These are phyloP conservation scores for Rhadina sibilatrix DNA, from an alignment of 2,113 vertebrate genomes.

Conservation along the genomic window DNA sequence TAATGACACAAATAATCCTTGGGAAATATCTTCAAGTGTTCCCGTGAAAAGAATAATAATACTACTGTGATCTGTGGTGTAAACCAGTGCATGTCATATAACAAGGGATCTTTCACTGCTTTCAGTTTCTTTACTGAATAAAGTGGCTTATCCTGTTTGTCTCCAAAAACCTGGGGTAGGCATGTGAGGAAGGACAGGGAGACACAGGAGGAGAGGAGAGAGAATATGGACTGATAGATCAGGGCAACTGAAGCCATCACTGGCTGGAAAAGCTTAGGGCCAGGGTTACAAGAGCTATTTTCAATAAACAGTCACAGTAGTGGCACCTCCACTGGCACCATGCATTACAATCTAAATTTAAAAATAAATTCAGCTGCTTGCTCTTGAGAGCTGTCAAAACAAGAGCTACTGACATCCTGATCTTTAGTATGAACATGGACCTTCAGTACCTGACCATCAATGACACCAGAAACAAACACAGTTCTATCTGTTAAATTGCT, in stretches of 20 bases:
- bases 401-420: neutral
- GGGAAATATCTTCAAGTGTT: neutral
- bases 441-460: neutral
- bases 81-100: neutral
- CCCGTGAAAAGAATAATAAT: neutral
- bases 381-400: neutral
- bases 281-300: neutral
- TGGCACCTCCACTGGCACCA: neutral
- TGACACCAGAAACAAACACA: neutral
- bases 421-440: neutral
- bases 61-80: neutral
- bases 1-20: neutral
- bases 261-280: neutral
- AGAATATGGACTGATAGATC: neutral
- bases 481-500: neutral
- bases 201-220: neutral
- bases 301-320: neutral
- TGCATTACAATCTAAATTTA: neutral
- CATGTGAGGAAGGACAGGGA: neutral
- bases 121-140: neutral
- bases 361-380: slow-evolving; percentile 7
- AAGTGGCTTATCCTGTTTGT: neutral
- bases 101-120: neutral
- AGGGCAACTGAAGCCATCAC: neutral
- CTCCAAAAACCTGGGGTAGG: neutral